These are phyloP conservation scores for Poecile montanus DNA, from an alignment of 2,797 vertebrate species.

Conservation along the genomic window DNA sequence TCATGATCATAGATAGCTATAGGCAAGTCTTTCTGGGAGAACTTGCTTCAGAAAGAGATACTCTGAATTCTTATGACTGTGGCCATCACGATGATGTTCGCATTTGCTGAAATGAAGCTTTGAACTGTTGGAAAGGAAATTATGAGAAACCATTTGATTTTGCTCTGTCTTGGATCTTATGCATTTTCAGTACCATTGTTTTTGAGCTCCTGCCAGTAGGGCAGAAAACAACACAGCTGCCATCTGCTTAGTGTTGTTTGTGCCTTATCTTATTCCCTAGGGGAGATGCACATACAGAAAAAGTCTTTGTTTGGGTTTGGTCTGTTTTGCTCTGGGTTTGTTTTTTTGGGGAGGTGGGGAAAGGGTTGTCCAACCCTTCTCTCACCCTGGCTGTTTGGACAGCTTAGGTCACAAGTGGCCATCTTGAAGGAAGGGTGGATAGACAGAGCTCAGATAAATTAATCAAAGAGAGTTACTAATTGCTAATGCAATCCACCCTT, in stretches of 20 bases:
- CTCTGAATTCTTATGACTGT: background rate
- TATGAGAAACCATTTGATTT: background rate
- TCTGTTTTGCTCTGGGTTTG: background rate
- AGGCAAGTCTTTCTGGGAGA: background rate
- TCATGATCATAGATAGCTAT: background rate
- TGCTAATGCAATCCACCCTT: background rate
- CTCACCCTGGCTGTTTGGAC: background rate
- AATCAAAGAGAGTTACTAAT: background rate
- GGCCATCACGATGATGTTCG: background rate
- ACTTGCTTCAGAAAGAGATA: background rate
- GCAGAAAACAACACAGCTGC: constrained; percentile 30
- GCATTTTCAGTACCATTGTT: background rate
- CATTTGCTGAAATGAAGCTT: background rate
- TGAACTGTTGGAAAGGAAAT: background rate
- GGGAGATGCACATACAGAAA: background rate
- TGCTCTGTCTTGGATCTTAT: background rate
- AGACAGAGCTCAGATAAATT: background rate
- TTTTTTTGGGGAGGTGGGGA: fast-evolving
- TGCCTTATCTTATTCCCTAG: background rate
- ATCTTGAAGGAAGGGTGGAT: background rate
- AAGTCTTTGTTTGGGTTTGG: background rate
- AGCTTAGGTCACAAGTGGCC: background rate
- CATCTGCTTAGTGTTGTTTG: constrained; percentile 17
- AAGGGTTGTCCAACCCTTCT: background rate
- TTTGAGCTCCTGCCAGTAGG: background rate